A percentile compares a stretch with the other conserved stretches of the same genome.
These are phyloP conservation scores for Clarias macrocephalus DNA, from an alignment of 2,113 vertebrate genomes.

Conservation along the genomic window DNA sequence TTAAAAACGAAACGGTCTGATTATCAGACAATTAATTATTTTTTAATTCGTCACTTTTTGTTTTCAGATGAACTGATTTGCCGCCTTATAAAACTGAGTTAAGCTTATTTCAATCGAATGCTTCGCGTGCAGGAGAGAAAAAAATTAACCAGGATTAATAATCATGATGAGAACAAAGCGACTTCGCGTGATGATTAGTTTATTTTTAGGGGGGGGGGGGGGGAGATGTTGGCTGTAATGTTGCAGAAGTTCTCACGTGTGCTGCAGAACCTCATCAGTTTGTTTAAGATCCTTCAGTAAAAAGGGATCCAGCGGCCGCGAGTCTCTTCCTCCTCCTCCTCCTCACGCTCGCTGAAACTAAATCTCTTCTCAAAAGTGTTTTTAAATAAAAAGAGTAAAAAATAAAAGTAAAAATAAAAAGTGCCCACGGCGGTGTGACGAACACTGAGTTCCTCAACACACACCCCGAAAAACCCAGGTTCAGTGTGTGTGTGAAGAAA, in stretches of 20 bases:
- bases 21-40: neutral
- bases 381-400: neutral
- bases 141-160: neutral
- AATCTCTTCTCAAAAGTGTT: neutral
- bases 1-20: neutral
- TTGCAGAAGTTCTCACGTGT: neutral
- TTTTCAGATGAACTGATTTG: no score
- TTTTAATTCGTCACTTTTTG: neutral
- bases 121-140: neutral
- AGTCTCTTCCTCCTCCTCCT: no score
- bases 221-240: no score
- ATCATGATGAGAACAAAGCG: neutral
- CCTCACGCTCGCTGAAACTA: neutral
- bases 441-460: neutral
- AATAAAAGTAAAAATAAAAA: neutral
- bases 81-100: neutral
- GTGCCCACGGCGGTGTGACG: constrained; percentile 15
- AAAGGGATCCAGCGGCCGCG: neutral
- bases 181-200: neutral
- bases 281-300: constrained; percentile 27
- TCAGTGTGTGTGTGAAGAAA: neutral
- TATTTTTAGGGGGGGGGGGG: no score
- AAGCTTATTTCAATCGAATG: neutral
- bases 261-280: neutral
- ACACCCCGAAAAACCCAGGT: constrained; percentile 2